Evolutionary conservation across 2,113 vertebrate genomes (phyloP).

Genomic region (Proteles cristata): DNA sequence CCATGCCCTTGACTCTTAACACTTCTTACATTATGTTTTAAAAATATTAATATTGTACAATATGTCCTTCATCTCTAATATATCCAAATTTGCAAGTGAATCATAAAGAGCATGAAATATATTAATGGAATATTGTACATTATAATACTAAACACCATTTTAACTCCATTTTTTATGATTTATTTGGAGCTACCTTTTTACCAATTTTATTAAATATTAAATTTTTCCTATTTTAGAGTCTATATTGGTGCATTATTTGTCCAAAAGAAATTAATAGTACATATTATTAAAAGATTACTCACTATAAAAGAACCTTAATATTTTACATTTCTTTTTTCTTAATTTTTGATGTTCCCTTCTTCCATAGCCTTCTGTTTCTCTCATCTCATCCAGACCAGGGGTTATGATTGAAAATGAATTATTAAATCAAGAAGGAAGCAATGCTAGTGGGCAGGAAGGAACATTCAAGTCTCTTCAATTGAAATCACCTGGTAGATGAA

Average conservation of each 20-base stretch:
- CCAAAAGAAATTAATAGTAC: slow-evolving; percentile 8
- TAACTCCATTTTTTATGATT: background rate
- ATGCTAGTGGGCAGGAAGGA: background rate
- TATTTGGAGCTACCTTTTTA: background rate
- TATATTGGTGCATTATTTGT: background rate
- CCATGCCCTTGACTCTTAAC: slow-evolving; percentile 32
- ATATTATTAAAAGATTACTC: slow-evolving; percentile 29
- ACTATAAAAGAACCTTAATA: background rate
- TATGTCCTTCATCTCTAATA: slow-evolving; percentile 13
- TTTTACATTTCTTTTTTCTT: slow-evolving; percentile 23
- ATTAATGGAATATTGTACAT: slow-evolving; percentile 42
- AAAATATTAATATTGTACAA: slow-evolving; percentile 55
- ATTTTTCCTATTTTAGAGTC: slow-evolving; percentile 4
- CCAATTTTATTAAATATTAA: slow-evolving; percentile 46
- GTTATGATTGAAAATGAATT: background rate
- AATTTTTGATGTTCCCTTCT: background rate
- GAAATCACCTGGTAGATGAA: background rate
- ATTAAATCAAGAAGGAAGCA: slow-evolving; percentile 19
- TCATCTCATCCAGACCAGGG: background rate
- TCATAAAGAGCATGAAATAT: slow-evolving; percentile 32
- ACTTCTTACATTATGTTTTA: slow-evolving; percentile 49
- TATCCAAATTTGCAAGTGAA: slow-evolving; percentile 40
- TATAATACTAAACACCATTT: slow-evolving; percentile 11
- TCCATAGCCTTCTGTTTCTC: background rate
- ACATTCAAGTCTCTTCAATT: background rate